Base-by-base conservation (phyloP, 2,888 invertebrate species). In the Urechis unicinctus region DNA sequence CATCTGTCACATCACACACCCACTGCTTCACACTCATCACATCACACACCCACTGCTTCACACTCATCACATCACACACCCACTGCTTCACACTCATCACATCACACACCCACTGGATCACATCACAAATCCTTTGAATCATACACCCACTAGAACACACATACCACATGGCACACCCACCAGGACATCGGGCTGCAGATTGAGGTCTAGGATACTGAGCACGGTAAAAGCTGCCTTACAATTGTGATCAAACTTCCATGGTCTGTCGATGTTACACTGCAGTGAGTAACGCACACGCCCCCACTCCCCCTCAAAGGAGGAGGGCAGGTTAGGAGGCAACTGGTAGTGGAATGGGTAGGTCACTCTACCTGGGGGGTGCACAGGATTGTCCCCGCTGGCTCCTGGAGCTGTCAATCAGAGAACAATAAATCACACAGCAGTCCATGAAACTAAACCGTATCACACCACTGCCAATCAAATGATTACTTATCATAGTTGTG, bases 161-260 rank as follows among this genome's bases (percentile, higher is more conserved):
- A n/a, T n/a, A n/a, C n/a, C n/a, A n/a, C n/a, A n/a, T n/a, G n/a
- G n/a, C n/a, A n/a, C 6, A 36, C 36, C 13, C 36, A 21, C 22
- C 6, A 17, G 45, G 17, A 26, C 50, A 21, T 36, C 36, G n/a
- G 41, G 13, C 36, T 25, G 24, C 5, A 9, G 13, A 80, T 92
- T 92, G 62, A 93, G 82, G 78, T 92, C 91, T 63, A 91, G 82
- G 3, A 87, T 85, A 57, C 88, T 85, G 57, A 90, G 83, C 9
- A 93, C 86, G 51, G 88, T 89, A 70, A 92, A 91, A 1, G 87
- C 86, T 77, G 84, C 83, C 80, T 89, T 89, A 47, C 85, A 85
- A 65, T 88, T 88, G 70, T 89, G 87, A 78, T 92, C 90, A 72
- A 88, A 87, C 68, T 88, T 88, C 85, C 88, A 89, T 3, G 91